Conservation (phyloP, 2,797 vertebrate species). For the Lepilemur septentrionalis region DNA sequence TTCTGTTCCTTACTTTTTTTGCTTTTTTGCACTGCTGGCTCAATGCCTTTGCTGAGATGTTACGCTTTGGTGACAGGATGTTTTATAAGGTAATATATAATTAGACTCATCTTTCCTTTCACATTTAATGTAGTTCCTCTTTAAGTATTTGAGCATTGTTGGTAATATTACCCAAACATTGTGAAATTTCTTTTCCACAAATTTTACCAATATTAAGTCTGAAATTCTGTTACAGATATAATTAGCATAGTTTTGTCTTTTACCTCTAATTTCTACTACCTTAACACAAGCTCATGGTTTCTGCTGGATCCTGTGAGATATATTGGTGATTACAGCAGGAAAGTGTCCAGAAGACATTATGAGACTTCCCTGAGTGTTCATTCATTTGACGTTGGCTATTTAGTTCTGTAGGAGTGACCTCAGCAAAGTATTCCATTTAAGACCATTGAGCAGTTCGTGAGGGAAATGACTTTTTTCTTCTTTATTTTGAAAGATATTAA, state of each 20-base stretch:
- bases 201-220: background rate
- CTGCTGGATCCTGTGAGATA: background rate
- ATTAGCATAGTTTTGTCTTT: background rate
- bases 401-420: background rate
- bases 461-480: background rate
- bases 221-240: background rate
- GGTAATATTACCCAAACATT: background rate
- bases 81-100: conserved; percentile 93
- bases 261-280: background rate
- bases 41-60: conserved; percentile 98
- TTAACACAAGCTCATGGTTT: background rate
- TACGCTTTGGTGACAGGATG: conserved; percentile 96
- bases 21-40: conserved; percentile 98
- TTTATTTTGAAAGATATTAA: background rate
- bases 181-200: background rate
- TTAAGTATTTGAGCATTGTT: background rate
- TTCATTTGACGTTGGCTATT: background rate
- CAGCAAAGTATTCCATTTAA: background rate
- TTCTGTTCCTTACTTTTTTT: conserved; percentile 94
- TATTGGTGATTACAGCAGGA: background rate
- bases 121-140: background rate
- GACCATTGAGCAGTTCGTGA: background rate
- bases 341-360: background rate
- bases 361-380: background rate
- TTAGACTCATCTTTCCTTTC: background rate